Evolutionary conservation across 2,888 invertebrate species (phyloP), one percentile per base, ranked within the genome.

Genomic region (Dusona sp.): DNA sequence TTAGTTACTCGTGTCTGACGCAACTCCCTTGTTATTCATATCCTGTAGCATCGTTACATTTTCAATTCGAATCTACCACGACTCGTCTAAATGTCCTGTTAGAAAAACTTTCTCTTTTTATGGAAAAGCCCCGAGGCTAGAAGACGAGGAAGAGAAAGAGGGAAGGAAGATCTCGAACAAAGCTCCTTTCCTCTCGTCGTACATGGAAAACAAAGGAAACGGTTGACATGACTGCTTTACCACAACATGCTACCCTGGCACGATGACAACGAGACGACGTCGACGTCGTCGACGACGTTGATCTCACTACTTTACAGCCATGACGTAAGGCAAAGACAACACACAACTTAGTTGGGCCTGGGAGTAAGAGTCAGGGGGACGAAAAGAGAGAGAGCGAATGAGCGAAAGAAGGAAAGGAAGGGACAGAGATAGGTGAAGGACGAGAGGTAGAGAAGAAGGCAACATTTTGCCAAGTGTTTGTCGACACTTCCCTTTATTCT

Each of bases 201-300:
- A 42, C 61, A 68, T 51, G 70, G 16, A 79, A 86, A 86, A 86
- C 83, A 83, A 83, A 83, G 86, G 79, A 48, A 79, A 67, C 64
- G 72, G 83, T 83, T 79, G 86, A 83, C 83, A 75, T 51, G 64
- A 72, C 79, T 86, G 82, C 79, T 82, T 85, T 79, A 64, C 64
- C 84, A 48, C 48, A 74, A 64, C 75, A 54, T 45, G 64, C 48
- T 54, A 73, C 22, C 70, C 64, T 65, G 72, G 48, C 64, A 73
- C 51, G 68, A 57, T 68, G 79, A 68, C 77, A 65, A 72, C 85
- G 29, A 65, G 65, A 79, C 54, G 38, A 57, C 81, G 70, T 51
- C 45, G 38, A 48, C 79, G 75, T 42, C 64, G 42, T 54, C 80
- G 78, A 67, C 54, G 81, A 85, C 81, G 85, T 82, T 82, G 82